phyloP scores from a whole-genome alignment of 2,888 invertebrate genomes.

The Hymenopus coronatus region DNA sequence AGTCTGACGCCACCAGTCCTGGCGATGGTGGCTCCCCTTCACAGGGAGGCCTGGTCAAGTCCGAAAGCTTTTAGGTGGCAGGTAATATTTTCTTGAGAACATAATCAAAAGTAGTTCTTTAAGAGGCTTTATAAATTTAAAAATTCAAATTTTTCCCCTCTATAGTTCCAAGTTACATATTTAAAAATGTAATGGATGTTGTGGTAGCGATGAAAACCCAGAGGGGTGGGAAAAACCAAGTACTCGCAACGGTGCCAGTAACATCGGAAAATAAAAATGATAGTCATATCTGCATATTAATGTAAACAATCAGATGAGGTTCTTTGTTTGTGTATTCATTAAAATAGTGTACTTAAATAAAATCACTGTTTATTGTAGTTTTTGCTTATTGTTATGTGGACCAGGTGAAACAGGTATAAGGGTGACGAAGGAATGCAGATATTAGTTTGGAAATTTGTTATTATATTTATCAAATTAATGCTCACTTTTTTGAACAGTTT shows the following conservation, averaged over 20 bases:
- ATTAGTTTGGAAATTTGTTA: neutral
- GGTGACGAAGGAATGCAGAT: neutral
- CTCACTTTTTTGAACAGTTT: neutral
- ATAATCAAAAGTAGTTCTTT: neutral
- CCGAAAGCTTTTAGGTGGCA: constrained; percentile 50
- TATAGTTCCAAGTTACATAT: neutral
- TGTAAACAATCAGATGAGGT: neutral
- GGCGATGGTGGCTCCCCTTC: constrained; percentile 34
- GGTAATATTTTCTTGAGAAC: constrained; percentile 31
- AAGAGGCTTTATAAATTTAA: neutral
- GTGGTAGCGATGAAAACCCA: neutral
- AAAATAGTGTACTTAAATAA: neutral
- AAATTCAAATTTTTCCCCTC: neutral
- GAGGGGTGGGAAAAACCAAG: constrained; percentile 1
- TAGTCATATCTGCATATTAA: neutral
- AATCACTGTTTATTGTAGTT: neutral
- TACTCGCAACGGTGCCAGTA: neutral
- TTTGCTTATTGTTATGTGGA: neutral
- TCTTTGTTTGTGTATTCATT: neutral
- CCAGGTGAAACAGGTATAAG: neutral
- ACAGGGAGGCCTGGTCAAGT: constrained; percentile 48
- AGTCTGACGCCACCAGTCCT: constrained; percentile 38
- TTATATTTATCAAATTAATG: neutral
- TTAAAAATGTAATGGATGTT: neutral
- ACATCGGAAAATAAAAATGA: neutral